Evolutionary conservation across 2,113 vertebrate species (phyloP).

Genomic region (Lates calcarifer): DNA sequence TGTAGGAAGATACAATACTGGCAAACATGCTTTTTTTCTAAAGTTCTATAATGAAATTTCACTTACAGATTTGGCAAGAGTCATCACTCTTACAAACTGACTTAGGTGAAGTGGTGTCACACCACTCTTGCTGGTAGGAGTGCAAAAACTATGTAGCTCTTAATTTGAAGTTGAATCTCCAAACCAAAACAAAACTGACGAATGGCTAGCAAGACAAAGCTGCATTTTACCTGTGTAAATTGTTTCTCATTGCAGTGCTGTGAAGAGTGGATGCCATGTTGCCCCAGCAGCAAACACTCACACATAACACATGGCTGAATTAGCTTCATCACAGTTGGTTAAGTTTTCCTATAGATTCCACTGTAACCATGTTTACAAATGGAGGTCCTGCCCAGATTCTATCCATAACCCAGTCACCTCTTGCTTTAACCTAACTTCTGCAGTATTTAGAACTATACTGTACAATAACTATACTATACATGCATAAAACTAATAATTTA

Average conservation of each 20-base stretch:
- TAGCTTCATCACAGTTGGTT: too few relatives aligned
- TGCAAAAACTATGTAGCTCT: too few relatives aligned
- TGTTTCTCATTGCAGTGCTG: not conserved
- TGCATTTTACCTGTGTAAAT: not conserved
- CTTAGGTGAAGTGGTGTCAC: too few relatives aligned
- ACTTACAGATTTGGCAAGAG: too few relatives aligned
- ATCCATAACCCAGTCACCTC: not conserved
- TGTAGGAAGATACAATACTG: not conserved
- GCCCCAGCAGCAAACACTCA: not conserved
- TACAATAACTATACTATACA: too few relatives aligned
- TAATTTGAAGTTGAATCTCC: not conserved
- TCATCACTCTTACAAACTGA: not conserved
- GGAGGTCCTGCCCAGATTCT: not conserved
- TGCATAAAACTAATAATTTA: not conserved
- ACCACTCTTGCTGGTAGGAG: too few relatives aligned
- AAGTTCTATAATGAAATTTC: not conserved
- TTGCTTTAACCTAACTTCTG: too few relatives aligned
- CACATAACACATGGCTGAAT: not conserved
- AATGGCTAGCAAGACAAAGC: not conserved
- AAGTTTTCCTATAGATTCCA: not conserved
- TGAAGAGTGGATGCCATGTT: not conserved
- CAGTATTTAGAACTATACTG: too few relatives aligned
- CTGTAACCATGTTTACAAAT: not conserved
- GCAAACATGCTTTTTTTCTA: not conserved
- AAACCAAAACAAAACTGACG: not conserved